Evolutionary conservation across 2,113 vertebrate species (phyloP).

Genomic region (Danionella cerebrum): DNA sequence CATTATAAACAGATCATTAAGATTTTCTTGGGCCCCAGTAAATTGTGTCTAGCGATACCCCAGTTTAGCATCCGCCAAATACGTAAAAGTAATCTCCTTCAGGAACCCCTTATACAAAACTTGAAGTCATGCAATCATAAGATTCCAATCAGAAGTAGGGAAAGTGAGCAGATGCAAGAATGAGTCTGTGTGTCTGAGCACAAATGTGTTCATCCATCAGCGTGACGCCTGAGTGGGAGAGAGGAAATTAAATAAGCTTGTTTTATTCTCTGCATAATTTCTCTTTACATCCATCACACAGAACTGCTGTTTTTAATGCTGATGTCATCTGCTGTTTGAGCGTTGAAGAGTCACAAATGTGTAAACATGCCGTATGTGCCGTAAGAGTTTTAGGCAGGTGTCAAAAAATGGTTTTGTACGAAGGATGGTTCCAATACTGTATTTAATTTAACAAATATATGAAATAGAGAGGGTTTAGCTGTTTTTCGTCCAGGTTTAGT

Average conservation of each 20-base stretch:
- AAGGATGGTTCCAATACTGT: too few species aligned
- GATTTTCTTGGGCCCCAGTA: too few species aligned
- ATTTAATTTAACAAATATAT: too few species aligned
- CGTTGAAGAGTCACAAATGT: background rate
- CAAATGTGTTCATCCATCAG: slow-evolving; percentile 56
- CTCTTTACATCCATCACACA: slow-evolving; percentile 3
- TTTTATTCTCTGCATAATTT: slow-evolving; percentile 24
- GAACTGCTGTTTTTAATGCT: background rate
- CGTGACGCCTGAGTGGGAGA: slow-evolving; percentile 53
- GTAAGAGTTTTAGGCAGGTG: too few species aligned
- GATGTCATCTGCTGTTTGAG: background rate
- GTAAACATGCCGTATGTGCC: too few species aligned
- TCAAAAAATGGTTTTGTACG: too few species aligned
- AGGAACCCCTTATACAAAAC: background rate
- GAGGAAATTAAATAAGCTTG: slow-evolving; percentile 51
- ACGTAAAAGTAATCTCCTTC: too few species aligned
- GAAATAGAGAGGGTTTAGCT: too few species aligned
- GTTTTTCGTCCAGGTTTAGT: too few species aligned
- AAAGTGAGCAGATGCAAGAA: slow-evolving; percentile 50
- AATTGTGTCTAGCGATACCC: too few species aligned
- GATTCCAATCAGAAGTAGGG: slow-evolving; percentile 12
- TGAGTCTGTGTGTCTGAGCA: slow-evolving; percentile 51
- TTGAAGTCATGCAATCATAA: background rate
- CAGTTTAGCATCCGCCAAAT: too few species aligned
- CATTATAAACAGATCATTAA: too few species aligned